phyloP scores from a whole-genome alignment of 2,797 vertebrate genomes.

The Microhierax caerulescens region DNA sequence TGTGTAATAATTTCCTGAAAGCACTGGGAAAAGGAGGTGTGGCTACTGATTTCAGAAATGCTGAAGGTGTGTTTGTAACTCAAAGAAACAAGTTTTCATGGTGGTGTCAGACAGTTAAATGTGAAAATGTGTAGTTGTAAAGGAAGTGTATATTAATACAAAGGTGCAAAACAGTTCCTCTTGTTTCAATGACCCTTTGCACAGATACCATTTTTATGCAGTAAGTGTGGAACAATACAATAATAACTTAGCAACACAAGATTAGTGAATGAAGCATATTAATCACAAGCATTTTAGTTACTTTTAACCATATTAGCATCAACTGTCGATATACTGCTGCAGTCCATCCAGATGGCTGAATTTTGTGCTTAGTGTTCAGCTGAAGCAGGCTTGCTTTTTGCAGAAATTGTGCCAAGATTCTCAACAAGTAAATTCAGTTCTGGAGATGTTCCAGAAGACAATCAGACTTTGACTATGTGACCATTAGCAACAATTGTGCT shows the following conservation, averaged over 20 bases:
- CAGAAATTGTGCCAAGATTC: neutral
- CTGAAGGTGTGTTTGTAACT: neutral
- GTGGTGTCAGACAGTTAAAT: neutral
- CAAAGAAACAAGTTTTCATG: neutral
- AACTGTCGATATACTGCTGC: neutral
- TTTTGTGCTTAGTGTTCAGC: neutral
- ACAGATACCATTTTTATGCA: neutral
- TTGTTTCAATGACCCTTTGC: neutral
- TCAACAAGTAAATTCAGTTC: neutral
- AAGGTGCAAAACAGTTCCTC: neutral
- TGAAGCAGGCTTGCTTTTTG: neutral
- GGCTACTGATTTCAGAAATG: neutral
- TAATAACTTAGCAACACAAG: neutral
- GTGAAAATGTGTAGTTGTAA: neutral
- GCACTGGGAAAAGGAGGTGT: neutral
- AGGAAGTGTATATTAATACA: neutral
- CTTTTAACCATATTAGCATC: neutral
- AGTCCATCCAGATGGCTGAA: neutral
- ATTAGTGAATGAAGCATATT: neutral
- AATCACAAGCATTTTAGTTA: neutral
- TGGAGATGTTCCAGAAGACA: neutral
- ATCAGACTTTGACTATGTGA: neutral
- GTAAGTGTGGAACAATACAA: neutral
- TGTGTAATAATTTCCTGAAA: neutral
- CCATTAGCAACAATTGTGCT: neutral